Conservation (phyloP, 2,113 vertebrate genomes). For the Heptranchias perlo region DNA sequence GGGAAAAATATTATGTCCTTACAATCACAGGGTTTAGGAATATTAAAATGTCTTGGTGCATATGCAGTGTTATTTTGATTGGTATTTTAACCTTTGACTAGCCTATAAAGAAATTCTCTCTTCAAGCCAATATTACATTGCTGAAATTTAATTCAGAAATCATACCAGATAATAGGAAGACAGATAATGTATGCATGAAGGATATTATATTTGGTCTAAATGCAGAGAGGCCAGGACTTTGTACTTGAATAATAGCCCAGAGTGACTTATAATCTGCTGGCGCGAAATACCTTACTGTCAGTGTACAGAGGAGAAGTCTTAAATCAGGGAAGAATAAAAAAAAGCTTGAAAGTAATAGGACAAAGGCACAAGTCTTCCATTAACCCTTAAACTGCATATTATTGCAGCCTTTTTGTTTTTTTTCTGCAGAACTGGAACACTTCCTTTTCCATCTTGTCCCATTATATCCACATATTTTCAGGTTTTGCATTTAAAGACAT, state of each 20-base stretch:
- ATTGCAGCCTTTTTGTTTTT: not conserved
- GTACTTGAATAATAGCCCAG: constrained; percentile 92
- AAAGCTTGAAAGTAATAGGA: constrained; percentile 44
- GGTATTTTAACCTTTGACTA: constrained; percentile 99
- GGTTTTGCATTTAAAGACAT: not conserved
- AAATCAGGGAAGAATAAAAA: constrained; percentile 71
- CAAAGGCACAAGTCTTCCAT: constrained; percentile 42
- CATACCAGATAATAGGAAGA: constrained; percentile 96
- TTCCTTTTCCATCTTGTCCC: not conserved
- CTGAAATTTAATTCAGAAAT: constrained; percentile 95
- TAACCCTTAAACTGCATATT: constrained; percentile 28
- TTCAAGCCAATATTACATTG: constrained; percentile 83
- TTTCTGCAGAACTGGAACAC: not conserved
- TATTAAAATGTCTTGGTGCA: constrained; percentile 98
- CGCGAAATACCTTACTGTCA: constrained; percentile 98
- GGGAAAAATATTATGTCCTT: constrained; percentile 91
- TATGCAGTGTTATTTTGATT: constrained; percentile 93
- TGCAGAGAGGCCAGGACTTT: constrained; percentile 79
- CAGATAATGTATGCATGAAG: constrained; percentile 98
- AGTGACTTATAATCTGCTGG: constrained; percentile 89
- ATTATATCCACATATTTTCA: not conserved
- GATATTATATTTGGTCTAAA: constrained; percentile 98
- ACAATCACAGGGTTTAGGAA: constrained; percentile 97
- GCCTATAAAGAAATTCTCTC: constrained; percentile 79
- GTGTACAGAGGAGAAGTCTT: constrained; percentile 83